Conservation (phyloP, 2,113 vertebrate genomes). For the Austrofundulus limnaeus region DNA sequence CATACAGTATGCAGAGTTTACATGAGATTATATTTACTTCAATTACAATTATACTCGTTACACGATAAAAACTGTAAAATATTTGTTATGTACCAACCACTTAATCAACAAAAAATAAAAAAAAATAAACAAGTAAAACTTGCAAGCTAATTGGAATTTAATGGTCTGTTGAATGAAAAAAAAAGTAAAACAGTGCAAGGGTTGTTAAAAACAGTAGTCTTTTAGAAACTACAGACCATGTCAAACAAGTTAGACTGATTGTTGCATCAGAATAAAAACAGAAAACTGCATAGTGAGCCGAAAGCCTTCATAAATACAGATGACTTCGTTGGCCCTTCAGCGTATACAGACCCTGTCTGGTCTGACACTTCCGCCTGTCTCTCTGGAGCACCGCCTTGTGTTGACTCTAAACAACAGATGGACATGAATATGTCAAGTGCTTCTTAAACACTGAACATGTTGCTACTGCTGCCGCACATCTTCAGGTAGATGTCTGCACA, state of each 20-base stretch:
- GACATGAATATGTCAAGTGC: conserved; percentile 70
- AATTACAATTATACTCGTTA: too few relatives aligned
- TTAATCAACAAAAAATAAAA: too few relatives aligned
- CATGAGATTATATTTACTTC: too few relatives aligned
- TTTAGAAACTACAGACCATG: not conserved
- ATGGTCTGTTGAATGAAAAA: too few relatives aligned
- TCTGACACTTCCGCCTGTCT: conserved; percentile 51
- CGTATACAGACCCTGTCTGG: conserved; percentile 32
- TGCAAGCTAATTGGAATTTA: too few relatives aligned
- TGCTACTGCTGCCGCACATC: conserved; percentile 22
- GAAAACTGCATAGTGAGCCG: conserved; percentile 15
- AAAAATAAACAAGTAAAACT: too few relatives aligned
- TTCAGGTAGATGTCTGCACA: conserved; percentile 5
- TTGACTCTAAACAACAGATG: conserved; percentile 76
- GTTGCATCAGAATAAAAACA: conserved; percentile 35
- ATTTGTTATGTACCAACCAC: too few relatives aligned
- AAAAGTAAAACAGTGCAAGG: too few relatives aligned
- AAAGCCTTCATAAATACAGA: conserved; percentile 33
- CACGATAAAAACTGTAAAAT: too few relatives aligned
- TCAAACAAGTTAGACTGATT: conserved; percentile 23
- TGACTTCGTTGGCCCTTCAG: conserved; percentile 64
- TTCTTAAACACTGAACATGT: conserved; percentile 44
- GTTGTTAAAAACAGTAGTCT: too few relatives aligned
- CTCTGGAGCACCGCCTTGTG: conserved; percentile 59
- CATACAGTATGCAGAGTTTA: too few relatives aligned